Conservation (phyloP, 2,113 vertebrate genomes). For the Mesitornis unicolor region DNA sequence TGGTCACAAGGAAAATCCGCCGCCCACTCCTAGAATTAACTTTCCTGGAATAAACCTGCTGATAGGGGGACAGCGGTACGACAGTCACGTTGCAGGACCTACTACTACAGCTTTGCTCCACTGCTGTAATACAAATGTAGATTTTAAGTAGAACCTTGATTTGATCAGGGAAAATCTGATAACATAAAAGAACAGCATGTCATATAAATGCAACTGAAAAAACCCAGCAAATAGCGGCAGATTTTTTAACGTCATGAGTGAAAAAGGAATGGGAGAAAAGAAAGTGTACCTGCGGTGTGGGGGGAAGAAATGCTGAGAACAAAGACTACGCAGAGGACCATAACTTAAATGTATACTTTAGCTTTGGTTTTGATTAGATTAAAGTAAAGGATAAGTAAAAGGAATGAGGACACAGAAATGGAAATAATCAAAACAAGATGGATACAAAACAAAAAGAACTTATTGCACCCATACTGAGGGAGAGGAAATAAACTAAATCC, state of each 20-base stretch:
- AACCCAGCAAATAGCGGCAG: neutral
- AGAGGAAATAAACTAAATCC: neutral
- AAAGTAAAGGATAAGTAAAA: neutral
- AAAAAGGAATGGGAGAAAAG: neutral
- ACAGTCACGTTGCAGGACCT: neutral
- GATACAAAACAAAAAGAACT: neutral
- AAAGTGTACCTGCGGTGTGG: neutral
- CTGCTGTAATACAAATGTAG: neutral
- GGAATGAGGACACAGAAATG: neutral
- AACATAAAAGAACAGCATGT: neutral
- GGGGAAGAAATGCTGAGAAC: neutral
- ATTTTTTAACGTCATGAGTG: neutral
- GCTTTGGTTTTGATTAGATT: neutral
- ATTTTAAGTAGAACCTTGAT: neutral
- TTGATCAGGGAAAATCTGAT: neutral
- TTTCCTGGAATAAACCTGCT: neutral
- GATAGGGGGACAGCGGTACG: neutral
- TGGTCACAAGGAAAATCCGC: neutral
- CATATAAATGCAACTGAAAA: neutral
- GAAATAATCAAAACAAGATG: neutral
- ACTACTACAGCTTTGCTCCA: neutral
- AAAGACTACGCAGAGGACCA: neutral
- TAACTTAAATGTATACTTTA: neutral
- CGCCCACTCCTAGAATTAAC: neutral
- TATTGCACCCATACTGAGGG: rapidly evolving